phyloP scores from a whole-genome alignment of 2,888 invertebrate species.

The Adela reaumurella region DNA sequence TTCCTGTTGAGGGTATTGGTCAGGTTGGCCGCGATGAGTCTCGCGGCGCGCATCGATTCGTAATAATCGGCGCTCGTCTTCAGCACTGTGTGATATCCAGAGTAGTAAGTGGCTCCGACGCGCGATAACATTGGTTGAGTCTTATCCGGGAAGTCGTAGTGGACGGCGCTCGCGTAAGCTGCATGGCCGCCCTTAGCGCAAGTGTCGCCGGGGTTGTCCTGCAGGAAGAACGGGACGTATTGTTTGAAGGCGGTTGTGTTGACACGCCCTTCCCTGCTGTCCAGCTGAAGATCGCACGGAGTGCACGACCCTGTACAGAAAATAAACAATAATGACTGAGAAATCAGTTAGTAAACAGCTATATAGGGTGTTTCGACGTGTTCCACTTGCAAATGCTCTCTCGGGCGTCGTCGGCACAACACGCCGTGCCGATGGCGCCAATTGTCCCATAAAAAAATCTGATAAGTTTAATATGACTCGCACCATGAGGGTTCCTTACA shows the following conservation, averaged over 20 bases:
- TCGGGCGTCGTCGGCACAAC: too few species aligned
- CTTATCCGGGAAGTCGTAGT: slow-evolving; percentile 40
- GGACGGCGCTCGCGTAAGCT: slow-evolving; percentile 73
- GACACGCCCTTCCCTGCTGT: slow-evolving; percentile 57
- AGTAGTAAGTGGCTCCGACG: slow-evolving; percentile 83
- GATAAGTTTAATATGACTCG: too few species aligned
- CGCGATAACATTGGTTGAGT: slow-evolving; percentile 29
- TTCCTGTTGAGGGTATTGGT: slow-evolving; percentile 69
- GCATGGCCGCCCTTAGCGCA: slow-evolving; percentile 87
- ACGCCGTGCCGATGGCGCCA: too few species aligned
- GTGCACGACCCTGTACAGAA: slow-evolving; percentile 28
- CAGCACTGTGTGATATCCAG: slow-evolving; percentile 91
- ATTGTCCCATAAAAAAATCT: too few species aligned
- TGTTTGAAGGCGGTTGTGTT: slow-evolving; percentile 59
- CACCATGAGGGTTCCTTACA: too few species aligned
- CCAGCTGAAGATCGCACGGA: slow-evolving; percentile 47
- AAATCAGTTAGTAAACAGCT: too few species aligned
- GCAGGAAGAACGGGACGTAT: slow-evolving; percentile 77
- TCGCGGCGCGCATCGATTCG: slow-evolving; percentile 76
- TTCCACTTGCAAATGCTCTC: too few species aligned
- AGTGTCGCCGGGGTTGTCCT: slow-evolving; percentile 70
- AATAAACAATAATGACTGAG: too few species aligned
- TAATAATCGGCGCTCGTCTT: slow-evolving; percentile 90
- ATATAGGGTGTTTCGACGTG: too few species aligned
- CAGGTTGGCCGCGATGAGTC: slow-evolving; percentile 77